phyloP scores from a whole-genome alignment of 2,797 vertebrate genomes.

The Aplochiton taeniatus region DNA sequence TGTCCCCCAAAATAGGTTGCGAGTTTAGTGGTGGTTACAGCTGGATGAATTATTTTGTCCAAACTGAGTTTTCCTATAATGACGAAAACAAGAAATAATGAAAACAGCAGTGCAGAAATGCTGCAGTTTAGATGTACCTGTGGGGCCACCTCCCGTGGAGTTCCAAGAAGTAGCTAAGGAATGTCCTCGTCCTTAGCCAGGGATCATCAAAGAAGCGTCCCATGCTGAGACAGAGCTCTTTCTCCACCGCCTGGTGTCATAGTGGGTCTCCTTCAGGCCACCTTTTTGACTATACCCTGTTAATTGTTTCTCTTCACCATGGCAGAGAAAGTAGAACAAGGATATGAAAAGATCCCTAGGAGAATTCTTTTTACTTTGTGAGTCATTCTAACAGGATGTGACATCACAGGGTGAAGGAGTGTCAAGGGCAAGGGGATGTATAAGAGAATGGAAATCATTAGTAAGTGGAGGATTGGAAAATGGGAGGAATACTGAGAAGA shows the following conservation, averaged over 20 bases:
- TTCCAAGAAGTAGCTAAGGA: constrained; percentile 21
- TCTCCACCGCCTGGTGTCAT: constrained; percentile 8
- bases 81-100: too few species aligned
- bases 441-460: not conserved
- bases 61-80: too few species aligned
- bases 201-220: constrained; percentile 32
- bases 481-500: not conserved
- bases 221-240: constrained; percentile 14
- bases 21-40: too few species aligned
- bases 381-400: constrained; percentile 19
- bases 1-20: too few species aligned
- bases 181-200: constrained; percentile 19
- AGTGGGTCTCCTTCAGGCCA: constrained; percentile 28
- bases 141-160: constrained; percentile 26
- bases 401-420: constrained; percentile 5
- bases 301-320: constrained; percentile 42
- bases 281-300: constrained; percentile 30
- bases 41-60: too few species aligned
- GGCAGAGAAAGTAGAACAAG: constrained; percentile 23
- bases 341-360: constrained; percentile 15
- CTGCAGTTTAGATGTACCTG: constrained; percentile 4
- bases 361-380: constrained; percentile 12
- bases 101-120: too few species aligned
- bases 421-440: not conserved
- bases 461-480: not conserved